These are phyloP conservation scores for Trachemys scripta DNA, from an alignment of 2,113 vertebrate species.

Conservation along the genomic window DNA sequence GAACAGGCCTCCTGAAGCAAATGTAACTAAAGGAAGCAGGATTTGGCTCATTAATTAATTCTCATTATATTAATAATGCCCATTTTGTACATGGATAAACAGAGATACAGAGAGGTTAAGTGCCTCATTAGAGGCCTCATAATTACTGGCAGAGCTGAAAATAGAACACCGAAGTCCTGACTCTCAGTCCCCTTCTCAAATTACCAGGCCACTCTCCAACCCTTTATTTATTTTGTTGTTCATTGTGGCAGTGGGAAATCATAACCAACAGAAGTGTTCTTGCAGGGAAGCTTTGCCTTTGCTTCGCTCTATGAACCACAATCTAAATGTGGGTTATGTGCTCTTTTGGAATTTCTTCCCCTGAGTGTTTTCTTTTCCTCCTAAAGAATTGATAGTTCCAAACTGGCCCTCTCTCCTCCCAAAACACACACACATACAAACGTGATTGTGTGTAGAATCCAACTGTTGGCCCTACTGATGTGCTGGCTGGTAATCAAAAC, in stretches of 20 bases:
- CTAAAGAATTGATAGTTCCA: not conserved
- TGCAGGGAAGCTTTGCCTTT: not conserved
- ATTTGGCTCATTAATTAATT: not conserved
- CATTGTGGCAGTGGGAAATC: not conserved
- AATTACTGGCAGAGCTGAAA: not conserved
- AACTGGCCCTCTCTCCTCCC: fast-evolving
- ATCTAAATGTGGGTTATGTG: not conserved
- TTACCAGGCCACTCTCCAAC: fast-evolving
- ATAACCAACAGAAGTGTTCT: not conserved
- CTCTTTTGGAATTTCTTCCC: not conserved
- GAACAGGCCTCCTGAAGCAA: not conserved
- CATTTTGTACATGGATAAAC: not conserved
- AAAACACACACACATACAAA: fast-evolving
- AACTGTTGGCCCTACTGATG: not conserved
- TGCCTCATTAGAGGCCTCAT: fast-evolving
- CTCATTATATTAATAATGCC: not conserved
- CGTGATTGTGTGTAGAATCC: not conserved
- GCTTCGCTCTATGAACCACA: no score
- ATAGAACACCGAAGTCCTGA: fast-evolving
- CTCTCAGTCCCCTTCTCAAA: fast-evolving
- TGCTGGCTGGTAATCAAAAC: not conserved
- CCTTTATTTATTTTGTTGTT: not conserved
- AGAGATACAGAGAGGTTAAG: fast-evolving
- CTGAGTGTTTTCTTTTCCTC: fast-evolving
- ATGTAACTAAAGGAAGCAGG: not conserved